Conservation (phyloP, 2,888 invertebrate species). For the Cryptocheilus praepositus region DNA sequence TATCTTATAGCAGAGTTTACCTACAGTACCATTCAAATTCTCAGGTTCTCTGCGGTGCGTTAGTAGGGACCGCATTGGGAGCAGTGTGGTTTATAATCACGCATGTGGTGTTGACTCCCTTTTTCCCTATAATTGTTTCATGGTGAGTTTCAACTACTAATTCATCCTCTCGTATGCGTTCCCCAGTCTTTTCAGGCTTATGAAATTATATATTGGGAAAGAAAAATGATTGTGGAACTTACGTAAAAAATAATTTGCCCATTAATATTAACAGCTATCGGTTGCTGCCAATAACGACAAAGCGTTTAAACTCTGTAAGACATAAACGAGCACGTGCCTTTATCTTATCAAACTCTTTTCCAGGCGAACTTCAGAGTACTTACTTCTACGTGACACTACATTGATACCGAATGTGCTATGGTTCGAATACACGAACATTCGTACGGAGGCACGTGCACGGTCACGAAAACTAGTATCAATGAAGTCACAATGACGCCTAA, state of each 20-base stretch:
- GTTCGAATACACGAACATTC: constrained; percentile 94
- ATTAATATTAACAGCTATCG: background rate
- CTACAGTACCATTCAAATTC: constrained; percentile 89
- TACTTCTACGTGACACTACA: constrained; percentile 91
- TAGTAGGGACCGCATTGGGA: constrained; percentile 85
- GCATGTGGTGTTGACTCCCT: constrained; percentile 87
- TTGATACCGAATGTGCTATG: constrained; percentile 93
- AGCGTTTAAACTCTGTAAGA: no score
- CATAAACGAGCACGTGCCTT: background rate
- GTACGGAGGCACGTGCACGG: constrained; percentile 88
- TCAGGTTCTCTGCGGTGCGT: constrained; percentile 88
- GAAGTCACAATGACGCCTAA: constrained; percentile 89
- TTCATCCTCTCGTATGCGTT: no score
- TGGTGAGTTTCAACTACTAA: constrained; percentile 80
- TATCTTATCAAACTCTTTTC: constrained; percentile 44
- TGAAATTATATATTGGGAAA: no score
- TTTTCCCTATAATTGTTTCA: constrained; percentile 89
- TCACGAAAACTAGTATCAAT: constrained; percentile 87
- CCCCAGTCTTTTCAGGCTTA: background rate
- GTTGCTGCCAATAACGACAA: background rate
- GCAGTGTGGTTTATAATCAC: constrained; percentile 88
- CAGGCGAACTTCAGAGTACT: constrained; percentile 90
- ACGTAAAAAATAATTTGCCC: no score
- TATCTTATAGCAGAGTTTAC: constrained; percentile 86
- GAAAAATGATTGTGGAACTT: no score